Percentiles rank a stretch among this genome's conserved stretches.
These are phyloP conservation scores for Notodonta dromedarius DNA, from an alignment of 2,888 invertebrate genomes.

Conservation along the genomic window DNA sequence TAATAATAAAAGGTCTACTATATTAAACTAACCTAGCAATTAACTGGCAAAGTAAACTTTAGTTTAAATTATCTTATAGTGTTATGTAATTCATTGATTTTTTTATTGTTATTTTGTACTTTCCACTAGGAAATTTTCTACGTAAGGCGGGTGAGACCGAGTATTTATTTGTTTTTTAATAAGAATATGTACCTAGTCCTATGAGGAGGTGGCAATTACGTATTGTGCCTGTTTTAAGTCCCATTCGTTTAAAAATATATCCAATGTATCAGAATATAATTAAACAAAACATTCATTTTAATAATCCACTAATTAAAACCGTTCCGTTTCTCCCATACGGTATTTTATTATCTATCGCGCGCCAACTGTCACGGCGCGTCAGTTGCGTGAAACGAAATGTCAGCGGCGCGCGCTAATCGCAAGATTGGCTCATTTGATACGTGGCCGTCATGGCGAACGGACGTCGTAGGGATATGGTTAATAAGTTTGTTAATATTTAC, in stretches of 20 bases:
- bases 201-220: too few species aligned
- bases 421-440: slow-evolving; percentile 70
- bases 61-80: too few species aligned
- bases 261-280: slow-evolving; percentile 1
- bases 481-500: slow-evolving; percentile 6
- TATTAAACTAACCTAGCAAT: too few species aligned
- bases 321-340: slow-evolving; percentile 16
- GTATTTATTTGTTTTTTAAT: too few species aligned
- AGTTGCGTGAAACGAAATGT: slow-evolving; percentile 75
- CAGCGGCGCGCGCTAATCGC: slow-evolving; percentile 58
- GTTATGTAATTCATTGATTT: too few species aligned
- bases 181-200: too few species aligned
- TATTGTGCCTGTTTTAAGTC: too few species aligned
- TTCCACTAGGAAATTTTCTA: too few species aligned
- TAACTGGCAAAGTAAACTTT: too few species aligned
- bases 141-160: too few species aligned
- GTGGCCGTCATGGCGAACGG: slow-evolving; percentile 52
- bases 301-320: slow-evolving; percentile 45
- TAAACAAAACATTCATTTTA: slow-evolving; percentile 18
- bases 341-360: slow-evolving; percentile 45
- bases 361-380: slow-evolving; percentile 71
- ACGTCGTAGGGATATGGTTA: slow-evolving; percentile 24
- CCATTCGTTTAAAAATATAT: neutral
- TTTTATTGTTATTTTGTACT: too few species aligned
- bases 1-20: too few species aligned